Percentiles rank a stretch among this genome's conserved stretches.
These are phyloP conservation scores for Pyrocoelia pectoralis DNA, from an alignment of 2,888 invertebrate genomes.

Conservation along the genomic window DNA sequence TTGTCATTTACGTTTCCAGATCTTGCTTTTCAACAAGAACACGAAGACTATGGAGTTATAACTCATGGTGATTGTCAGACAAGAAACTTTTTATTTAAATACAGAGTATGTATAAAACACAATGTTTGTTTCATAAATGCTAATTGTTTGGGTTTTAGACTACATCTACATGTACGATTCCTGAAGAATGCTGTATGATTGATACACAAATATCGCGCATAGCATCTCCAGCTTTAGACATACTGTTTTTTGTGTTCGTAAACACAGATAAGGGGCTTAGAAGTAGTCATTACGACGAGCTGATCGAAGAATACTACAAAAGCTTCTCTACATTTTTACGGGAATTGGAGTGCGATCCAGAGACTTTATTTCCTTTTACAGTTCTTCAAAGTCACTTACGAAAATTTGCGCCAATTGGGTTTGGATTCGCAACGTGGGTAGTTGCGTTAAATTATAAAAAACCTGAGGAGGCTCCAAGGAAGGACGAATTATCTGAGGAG, in stretches of 20 bases:
- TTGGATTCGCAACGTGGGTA: no score
- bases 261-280: constrained; percentile 47
- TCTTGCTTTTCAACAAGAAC: no score
- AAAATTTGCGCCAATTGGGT: background rate
- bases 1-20: no score
- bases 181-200: constrained; percentile 30
- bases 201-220: constrained; percentile 42
- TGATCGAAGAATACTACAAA: constrained; percentile 49
- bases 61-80: background rate
- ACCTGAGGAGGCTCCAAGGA: no score
- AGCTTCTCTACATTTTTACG: constrained; percentile 42
- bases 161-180: background rate
- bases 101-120: background rate
- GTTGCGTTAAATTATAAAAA: no score
- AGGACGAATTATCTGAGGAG: no score
- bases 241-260: constrained; percentile 49
- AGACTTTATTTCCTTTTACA: constrained; percentile 47
- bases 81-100: background rate
- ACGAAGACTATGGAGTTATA: background rate
- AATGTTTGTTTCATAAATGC: no score
- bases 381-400: constrained; percentile 45
- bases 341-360: constrained; percentile 45
- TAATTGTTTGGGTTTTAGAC: no score
- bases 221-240: constrained; percentile 46
- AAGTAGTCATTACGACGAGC: constrained; percentile 43